phyloP scores from a whole-genome alignment of 2,797 vertebrate species.

The Lutjanus argentimaculatus region DNA sequence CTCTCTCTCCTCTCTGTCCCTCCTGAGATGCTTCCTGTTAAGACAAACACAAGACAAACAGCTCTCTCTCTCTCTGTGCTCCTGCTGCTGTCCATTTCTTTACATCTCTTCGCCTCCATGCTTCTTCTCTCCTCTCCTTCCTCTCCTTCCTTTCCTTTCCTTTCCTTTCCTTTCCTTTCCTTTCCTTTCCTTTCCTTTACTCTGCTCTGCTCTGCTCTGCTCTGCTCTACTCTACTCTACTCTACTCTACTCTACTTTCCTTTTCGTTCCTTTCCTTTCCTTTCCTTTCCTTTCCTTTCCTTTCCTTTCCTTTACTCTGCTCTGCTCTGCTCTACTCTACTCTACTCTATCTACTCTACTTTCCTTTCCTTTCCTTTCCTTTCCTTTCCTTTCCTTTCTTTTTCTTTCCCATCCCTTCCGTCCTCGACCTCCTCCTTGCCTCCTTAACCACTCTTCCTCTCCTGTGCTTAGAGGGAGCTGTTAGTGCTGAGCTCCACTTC shows the following conservation, averaged over 20 bases:
- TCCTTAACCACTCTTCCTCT: slow-evolving; percentile 68
- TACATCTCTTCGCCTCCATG: neutral
- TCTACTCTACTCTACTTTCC: too few relatives aligned
- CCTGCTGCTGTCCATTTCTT: slow-evolving; percentile 43
- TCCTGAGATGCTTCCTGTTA: slow-evolving; percentile 72
- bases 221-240: too few relatives aligned
- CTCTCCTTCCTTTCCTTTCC: neutral
- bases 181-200: neutral
- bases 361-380: neutral
- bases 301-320: neutral
- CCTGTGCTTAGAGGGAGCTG: slow-evolving; percentile 60
- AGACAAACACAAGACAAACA: slow-evolving; percentile 78
- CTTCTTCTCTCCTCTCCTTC: slow-evolving; percentile 9
- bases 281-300: neutral
- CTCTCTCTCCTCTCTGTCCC: slow-evolving; percentile 30
- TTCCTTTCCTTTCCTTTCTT: neutral
- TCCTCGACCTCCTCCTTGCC: slow-evolving; percentile 5
- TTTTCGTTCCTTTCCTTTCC: neutral
- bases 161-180: neutral
- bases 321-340: too few relatives aligned
- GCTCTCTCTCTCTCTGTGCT: slow-evolving; percentile 49
- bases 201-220: neutral
- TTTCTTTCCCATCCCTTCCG: neutral
- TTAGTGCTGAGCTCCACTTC: slow-evolving; percentile 65
- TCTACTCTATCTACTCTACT: neutral